Percentiles rank a stretch among this genome's conserved stretches.
Conservation (phyloP, 2,888 invertebrate genomes). For the Scaptomyza polygonia region DNA sequence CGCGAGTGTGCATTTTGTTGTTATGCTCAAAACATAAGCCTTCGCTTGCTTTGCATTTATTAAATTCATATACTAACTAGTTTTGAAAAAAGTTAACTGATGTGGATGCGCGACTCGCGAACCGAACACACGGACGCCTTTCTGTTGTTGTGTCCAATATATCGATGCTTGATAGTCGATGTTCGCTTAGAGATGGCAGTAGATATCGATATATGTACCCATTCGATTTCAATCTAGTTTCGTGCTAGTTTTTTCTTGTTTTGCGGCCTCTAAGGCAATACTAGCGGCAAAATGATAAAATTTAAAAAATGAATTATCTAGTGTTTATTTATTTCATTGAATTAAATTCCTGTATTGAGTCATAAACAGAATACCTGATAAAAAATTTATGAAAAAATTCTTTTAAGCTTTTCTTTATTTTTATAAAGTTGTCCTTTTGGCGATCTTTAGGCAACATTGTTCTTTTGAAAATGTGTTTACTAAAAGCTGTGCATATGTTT, state of each 20-base stretch:
- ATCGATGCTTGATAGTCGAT: constrained; percentile 38
- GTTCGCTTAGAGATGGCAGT: constrained; percentile 22
- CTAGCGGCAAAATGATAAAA: background rate
- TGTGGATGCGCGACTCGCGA: constrained; percentile 64
- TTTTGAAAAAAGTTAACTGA: constrained; percentile 34
- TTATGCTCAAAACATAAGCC: constrained; percentile 22
- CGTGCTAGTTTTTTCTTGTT: background rate
- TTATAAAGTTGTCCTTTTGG: too few species aligned
- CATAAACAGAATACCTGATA: too few species aligned
- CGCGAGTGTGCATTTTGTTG: constrained; percentile 20
- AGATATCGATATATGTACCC: constrained; percentile 23
- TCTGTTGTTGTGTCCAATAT: constrained; percentile 48
- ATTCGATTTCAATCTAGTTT: constrained; percentile 23
- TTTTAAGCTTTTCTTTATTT: too few species aligned
- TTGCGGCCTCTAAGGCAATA: background rate
- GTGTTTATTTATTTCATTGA: background rate
- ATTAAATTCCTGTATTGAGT: too few species aligned
- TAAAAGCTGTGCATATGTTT: too few species aligned
- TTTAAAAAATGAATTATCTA: background rate
- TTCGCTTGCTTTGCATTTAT: constrained; percentile 23
- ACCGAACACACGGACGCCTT: constrained; percentile 64
- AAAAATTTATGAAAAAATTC: too few species aligned
- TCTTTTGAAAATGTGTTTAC: too few species aligned
- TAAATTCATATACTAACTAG: constrained; percentile 51
- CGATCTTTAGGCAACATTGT: too few species aligned